Conservation (phyloP, 2,113 vertebrate genomes). For the Lanius collurio region DNA sequence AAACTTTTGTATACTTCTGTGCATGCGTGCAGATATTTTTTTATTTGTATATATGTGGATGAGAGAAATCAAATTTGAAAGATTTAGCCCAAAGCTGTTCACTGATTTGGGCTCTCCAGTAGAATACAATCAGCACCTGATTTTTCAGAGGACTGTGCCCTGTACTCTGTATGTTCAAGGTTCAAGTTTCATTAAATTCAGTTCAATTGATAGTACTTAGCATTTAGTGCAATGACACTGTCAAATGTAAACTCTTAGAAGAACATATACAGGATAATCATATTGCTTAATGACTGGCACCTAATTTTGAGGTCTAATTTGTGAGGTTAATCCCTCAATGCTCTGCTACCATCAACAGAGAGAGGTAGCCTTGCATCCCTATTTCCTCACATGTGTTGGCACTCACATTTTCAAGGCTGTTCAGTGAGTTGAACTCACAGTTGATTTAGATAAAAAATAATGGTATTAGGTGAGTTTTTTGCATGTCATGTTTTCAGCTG, state of each 20-base stretch:
- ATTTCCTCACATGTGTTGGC: not conserved
- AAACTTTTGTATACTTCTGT: not conserved
- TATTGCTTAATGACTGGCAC: not conserved
- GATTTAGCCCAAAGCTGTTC: not conserved
- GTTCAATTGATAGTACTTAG: not conserved
- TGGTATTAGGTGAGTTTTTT: not conserved
- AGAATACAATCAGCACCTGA: not conserved
- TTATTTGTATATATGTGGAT: not conserved
- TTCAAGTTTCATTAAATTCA: not conserved
- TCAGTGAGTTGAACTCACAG: not conserved
- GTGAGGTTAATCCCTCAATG: slow-evolving; percentile 7
- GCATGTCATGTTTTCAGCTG: not conserved
- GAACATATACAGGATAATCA: slow-evolving; percentile 1
- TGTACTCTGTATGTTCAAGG: not conserved
- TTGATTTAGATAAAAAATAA: not conserved
- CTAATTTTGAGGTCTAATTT: slow-evolving; percentile 19
- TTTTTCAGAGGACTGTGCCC: not conserved
- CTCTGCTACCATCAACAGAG: not conserved
- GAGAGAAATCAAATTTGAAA: not conserved
- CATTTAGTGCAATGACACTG: not conserved
- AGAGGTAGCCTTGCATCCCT: not conserved
- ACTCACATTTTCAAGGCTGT: not conserved
- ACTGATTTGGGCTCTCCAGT: not conserved
- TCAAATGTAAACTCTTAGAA: slow-evolving; percentile 3
- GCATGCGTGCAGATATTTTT: not conserved